These are phyloP conservation scores for Luscinia luscinia DNA, from an alignment of 2,797 vertebrate genomes.

Conservation along the genomic window DNA sequence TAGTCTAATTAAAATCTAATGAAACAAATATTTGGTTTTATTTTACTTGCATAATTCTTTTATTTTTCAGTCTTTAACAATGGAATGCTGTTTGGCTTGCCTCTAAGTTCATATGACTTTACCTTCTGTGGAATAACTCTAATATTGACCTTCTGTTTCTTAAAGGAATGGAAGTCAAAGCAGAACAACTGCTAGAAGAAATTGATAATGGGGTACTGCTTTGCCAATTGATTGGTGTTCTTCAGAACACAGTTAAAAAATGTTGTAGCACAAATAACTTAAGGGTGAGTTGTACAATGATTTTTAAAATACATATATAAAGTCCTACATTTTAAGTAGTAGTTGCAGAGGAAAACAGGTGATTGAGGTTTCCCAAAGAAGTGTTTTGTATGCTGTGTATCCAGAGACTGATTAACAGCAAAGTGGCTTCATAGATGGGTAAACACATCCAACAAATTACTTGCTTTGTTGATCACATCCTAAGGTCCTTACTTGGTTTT, in stretches of 20 bases:
- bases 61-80: not conserved
- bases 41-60: not conserved
- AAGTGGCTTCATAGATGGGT: not conserved
- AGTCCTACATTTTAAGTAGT: not conserved
- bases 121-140: not conserved
- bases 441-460: not conserved
- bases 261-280: slow-evolving; percentile 79
- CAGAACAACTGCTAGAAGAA: slow-evolving; percentile 90
- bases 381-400: not conserved
- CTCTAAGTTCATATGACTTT: not conserved
- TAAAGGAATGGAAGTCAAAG: slow-evolving; percentile 85
- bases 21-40: not conserved
- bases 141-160: not conserved
- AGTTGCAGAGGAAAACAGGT: not conserved
- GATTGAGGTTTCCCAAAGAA: not conserved
- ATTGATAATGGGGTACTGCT: slow-evolving; percentile 93
- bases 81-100: not conserved
- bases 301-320: not conserved
- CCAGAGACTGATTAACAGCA: not conserved
- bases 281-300: slow-evolving; percentile 78
- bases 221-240: slow-evolving; percentile 86
- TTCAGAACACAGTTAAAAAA: slow-evolving; percentile 86
- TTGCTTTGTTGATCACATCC: not conserved
- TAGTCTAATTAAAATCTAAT: not conserved
- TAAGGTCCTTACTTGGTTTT: not conserved